A percentile compares a stretch with the other conserved stretches of the same genome.
Evolutionary conservation across 2,113 vertebrate genomes (phyloP).

Genomic region (Eurypyga helias): DNA sequence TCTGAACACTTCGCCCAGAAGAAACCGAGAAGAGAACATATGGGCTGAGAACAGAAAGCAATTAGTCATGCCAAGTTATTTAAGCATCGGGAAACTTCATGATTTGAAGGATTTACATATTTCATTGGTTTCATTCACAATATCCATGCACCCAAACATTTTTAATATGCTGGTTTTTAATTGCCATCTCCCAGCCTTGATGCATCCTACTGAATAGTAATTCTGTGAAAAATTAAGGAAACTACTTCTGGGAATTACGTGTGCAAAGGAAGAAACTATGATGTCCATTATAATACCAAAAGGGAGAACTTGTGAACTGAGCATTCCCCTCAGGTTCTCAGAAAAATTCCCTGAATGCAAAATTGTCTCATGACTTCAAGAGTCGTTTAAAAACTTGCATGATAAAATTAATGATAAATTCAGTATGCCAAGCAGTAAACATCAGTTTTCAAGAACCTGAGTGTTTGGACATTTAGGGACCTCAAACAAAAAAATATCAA

Average conservation of each 20-base stretch:
- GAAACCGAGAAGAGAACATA: not conserved
- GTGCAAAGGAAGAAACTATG: not conserved
- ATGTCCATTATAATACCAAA: not conserved
- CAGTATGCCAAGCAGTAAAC: not conserved
- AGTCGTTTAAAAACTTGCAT: not conserved
- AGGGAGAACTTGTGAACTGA: not conserved
- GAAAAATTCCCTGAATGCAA: not conserved
- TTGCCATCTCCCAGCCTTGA: not conserved
- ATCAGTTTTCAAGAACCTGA: not conserved
- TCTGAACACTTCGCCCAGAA: not conserved
- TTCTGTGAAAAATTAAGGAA: not conserved
- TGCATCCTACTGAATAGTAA: not conserved
- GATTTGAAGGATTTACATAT: not conserved
- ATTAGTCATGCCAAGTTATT: not conserved
- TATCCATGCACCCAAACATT: not conserved
- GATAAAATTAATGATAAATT: not conserved
- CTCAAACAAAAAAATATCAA: not conserved
- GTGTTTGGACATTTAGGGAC: not conserved
- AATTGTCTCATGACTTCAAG: not conserved
- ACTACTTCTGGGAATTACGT: not conserved
- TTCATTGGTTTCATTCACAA: conserved; percentile 24
- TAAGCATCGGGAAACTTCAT: not conserved
- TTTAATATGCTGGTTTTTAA: not conserved
- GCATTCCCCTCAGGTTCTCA: not conserved
- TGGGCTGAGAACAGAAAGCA: conserved; percentile 14